Conservation (phyloP, 1,140 invertebrate genomes). For the Elymnias hypermnestra region DNA sequence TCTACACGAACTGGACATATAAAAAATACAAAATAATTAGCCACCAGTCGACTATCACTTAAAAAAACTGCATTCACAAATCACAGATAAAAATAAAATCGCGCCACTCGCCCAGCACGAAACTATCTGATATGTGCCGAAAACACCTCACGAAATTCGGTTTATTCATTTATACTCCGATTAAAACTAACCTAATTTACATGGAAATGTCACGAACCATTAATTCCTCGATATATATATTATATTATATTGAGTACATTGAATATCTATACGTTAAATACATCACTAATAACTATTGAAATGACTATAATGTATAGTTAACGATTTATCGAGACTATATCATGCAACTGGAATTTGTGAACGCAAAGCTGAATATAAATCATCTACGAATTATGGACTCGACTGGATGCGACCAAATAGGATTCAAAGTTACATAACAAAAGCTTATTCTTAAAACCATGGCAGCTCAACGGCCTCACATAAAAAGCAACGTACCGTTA, state of each 20-base stretch:
- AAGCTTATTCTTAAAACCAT: slow-evolving; percentile 44
- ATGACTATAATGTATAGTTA: slow-evolving; percentile 62
- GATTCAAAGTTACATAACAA: slow-evolving; percentile 56
- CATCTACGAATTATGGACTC: slow-evolving; percentile 6
- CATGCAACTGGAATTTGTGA: slow-evolving; percentile 52
- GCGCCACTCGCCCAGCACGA: slow-evolving; percentile 32
- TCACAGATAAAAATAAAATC: slow-evolving; percentile 60
- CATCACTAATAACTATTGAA: slow-evolving; percentile 41
- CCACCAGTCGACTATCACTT: slow-evolving; percentile 14
- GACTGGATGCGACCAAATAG: slow-evolving; percentile 18
- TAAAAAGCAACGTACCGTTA: slow-evolving; percentile 25
- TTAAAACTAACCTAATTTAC: slow-evolving; percentile 19
- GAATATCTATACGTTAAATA: slow-evolving; percentile 39
- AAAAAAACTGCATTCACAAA: slow-evolving; percentile 48
- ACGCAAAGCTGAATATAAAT: not conserved
- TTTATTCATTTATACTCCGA: slow-evolving; percentile 15
- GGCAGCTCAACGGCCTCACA: slow-evolving; percentile 55
- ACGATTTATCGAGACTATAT: slow-evolving; percentile 52
- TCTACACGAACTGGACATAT: slow-evolving; percentile 18
- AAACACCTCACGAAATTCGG: slow-evolving; percentile 35
- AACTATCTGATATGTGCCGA: slow-evolving; percentile 61
- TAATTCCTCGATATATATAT: slow-evolving; percentile 25
- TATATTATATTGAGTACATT: slow-evolving; percentile 47
- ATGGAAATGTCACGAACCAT: slow-evolving; percentile 58
- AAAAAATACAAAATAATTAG: slow-evolving; percentile 42